Evolutionary conservation across 1,140 invertebrate species (phyloP).

Genomic region (Heliothis virescens): DNA sequence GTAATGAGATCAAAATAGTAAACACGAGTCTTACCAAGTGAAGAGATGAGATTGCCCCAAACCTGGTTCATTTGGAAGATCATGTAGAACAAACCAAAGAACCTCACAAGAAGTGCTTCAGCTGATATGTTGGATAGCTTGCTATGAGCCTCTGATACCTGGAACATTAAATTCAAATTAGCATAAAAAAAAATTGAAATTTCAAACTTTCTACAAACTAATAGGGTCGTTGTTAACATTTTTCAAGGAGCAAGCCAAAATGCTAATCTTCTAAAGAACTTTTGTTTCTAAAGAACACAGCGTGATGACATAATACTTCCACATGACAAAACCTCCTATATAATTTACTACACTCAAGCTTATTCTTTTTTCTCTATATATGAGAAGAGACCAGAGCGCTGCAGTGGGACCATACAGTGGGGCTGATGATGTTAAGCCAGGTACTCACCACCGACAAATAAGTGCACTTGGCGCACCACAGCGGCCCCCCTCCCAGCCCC

Average conservation of each 20-base stretch:
- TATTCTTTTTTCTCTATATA: too few relatives aligned
- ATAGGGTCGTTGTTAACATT: too few relatives aligned
- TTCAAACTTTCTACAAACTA: too few relatives aligned
- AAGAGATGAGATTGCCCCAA: slow-evolving; percentile 97
- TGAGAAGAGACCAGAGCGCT: too few relatives aligned
- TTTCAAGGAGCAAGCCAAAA: neutral
- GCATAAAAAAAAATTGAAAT: too few relatives aligned
- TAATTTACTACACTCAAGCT: too few relatives aligned
- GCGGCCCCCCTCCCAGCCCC: slow-evolving; percentile 93
- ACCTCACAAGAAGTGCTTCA: slow-evolving; percentile 92
- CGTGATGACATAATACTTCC: too few relatives aligned
- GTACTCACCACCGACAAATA: slow-evolving; percentile 91
- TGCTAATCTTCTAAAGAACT: too few relatives aligned
- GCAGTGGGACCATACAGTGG: neutral
- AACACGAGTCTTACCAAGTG: slow-evolving; percentile 87
- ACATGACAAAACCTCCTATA: too few relatives aligned
- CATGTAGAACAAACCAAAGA: slow-evolving; percentile 97
- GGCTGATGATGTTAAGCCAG: neutral
- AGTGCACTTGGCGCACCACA: slow-evolving; percentile 96
- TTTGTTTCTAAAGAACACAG: too few relatives aligned
- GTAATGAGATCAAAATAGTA: neutral
- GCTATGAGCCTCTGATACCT: slow-evolving; percentile 89
- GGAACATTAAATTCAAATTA: slow-evolving; percentile 51
- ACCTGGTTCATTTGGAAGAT: slow-evolving; percentile 96
- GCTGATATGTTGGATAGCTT: slow-evolving; percentile 88